Evolutionary conservation across 2,113 vertebrate genomes (phyloP).

Genomic region (Oplegnathus fasciatus): DNA sequence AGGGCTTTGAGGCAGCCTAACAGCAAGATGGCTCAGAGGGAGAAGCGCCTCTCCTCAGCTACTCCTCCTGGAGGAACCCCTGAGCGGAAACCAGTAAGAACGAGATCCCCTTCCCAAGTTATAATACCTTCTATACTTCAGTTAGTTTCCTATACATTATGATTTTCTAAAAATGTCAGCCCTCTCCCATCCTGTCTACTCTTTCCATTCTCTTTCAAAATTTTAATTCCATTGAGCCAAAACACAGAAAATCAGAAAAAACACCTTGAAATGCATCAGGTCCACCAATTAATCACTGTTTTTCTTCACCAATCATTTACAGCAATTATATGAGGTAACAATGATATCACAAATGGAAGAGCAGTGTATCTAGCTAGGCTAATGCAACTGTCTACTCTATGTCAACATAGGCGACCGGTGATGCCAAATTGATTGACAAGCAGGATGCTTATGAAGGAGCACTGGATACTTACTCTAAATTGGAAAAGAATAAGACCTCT

Average conservation of each 20-base stretch:
- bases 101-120: not conserved
- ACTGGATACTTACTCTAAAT: conserved; percentile 84
- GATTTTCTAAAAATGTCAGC: not conserved
- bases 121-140: not conserved
- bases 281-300: not conserved
- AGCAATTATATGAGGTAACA: conserved; percentile 22
- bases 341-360: conserved; percentile 33
- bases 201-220: conserved; percentile 9
- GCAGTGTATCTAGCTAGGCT: conserved; percentile 71
- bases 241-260: conserved; percentile 8
- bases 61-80: conserved; percentile 91
- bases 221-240: not conserved
- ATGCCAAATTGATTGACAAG: conserved; percentile 97
- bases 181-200: not conserved
- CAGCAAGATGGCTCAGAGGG: conserved; percentile 95
- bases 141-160: not conserved
- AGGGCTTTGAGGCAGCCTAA: conserved; percentile 98
- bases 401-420: conserved; percentile 97
- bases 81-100: conserved; percentile 88
- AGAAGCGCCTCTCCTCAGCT: conserved; percentile 91
- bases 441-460: conserved; percentile 88
- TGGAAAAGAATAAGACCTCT: conserved; percentile 74
- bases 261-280: not conserved
- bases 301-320: conserved; percentile 6
- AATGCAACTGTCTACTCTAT: conserved; percentile 96